Evolutionary conservation across 1,140 invertebrate genomes (phyloP), one percentile per base, ranked within the genome.

Genomic region (Dolichoris vasculosae): DNA sequence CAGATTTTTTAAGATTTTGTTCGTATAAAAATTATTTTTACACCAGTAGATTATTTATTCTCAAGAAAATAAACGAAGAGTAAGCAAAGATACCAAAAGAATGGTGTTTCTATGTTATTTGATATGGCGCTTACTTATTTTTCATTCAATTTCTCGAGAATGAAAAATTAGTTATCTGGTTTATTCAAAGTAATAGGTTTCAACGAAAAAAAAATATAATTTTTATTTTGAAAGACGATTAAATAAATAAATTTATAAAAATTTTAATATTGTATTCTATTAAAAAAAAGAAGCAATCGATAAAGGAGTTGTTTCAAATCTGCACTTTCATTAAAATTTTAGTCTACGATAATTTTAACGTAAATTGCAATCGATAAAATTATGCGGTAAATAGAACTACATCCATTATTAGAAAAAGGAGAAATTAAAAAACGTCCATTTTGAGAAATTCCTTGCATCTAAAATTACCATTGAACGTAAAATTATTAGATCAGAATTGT

Each of bases 111-210:
- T 43, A 73, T 43, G 26, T 43, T n/a, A 73, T 40, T 40, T 73
- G 38, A 73, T 73, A 73, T 43, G 38, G 38, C 69, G 69, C 69
- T 43, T 43, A 6, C 38, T 43, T n/a, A 43, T 2, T 43, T 73
- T 51, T 79, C 35, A 63, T 79, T 63, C n/a, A 63, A 38, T 59
- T 79, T 48, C 77, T 63, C 8, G n/a, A 79, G 8, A 59, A 26
- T 20, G 6, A 79, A 38, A 40, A 63, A 79, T n/a, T 30, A 30
- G 8, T 48, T 35, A 67, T 9, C 51, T 59, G 23, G 4, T 26
- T 59, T 32, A 67, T 67, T 67, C 2, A 35, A 67, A 67, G 20
- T 32, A 67, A 67, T 67, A 67, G 20, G 20, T 26, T 59, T n/a
- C n/a, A n/a, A 26, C 15, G 2, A 59, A 17, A 3, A 59, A 59